A percentile compares a stretch with the other conserved stretches of the same genome.
Evolutionary conservation across 2,113 vertebrate species (phyloP).

Genomic region (Elgaria multicarinata): DNA sequence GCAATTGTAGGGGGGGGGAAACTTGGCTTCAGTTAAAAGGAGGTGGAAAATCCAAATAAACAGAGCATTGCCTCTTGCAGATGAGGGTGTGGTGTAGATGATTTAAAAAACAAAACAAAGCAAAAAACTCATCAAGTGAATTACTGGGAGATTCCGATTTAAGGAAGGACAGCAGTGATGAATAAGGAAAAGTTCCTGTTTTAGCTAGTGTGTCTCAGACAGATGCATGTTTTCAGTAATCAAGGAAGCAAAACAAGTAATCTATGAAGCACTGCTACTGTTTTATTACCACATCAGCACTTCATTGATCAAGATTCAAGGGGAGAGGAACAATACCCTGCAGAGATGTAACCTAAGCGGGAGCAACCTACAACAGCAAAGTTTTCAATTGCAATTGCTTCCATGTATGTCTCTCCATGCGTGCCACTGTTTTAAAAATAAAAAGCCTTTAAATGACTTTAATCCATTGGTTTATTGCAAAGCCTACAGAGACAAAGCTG

Average conservation of each 20-base stretch:
- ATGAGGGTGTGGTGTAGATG: not conserved
- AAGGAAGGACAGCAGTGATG: not conserved
- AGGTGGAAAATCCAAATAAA: not conserved
- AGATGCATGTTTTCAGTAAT: not conserved
- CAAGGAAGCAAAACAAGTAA: not conserved
- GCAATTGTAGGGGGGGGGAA: not conserved
- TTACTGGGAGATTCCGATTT: not conserved
- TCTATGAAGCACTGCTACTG: too few species aligned
- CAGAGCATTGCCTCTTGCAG: not conserved
- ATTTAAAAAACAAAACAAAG: too few species aligned
- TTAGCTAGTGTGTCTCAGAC: not conserved
- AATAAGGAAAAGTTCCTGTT: not conserved
- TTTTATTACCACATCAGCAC: not conserved
- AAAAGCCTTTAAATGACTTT: constrained; percentile 43
- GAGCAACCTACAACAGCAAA: not conserved
- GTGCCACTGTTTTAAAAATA: constrained; percentile 20
- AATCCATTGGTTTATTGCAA: constrained; percentile 69
- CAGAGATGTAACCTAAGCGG: not conserved
- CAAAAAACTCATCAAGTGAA: not conserved
- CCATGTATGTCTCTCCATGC: constrained; percentile 15
- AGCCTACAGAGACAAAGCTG: constrained; percentile 64
- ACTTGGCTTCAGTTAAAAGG: not conserved
- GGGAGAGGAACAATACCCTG: not conserved
- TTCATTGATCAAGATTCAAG: not conserved
- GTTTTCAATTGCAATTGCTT: not conserved